Conservation (phyloP, 2,888 invertebrate species). For the Apomyelois bistriatella region DNA sequence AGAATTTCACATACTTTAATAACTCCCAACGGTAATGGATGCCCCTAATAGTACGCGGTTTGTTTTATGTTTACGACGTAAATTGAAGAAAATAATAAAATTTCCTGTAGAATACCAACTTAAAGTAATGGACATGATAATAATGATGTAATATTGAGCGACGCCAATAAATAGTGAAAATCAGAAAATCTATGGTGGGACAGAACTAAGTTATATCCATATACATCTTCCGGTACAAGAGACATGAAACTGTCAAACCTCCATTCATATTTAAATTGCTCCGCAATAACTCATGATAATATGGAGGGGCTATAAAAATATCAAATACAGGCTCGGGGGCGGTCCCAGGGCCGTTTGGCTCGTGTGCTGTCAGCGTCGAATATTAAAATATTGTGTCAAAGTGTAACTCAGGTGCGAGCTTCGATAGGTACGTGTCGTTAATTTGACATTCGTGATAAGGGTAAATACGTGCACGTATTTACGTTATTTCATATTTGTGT, state of each 20-base stretch:
- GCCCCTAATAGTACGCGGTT: constrained; percentile 25
- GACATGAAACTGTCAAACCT: constrained; percentile 60
- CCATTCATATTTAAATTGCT: constrained; percentile 69
- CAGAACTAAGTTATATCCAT: constrained; percentile 16
- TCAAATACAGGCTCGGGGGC: constrained; percentile 58
- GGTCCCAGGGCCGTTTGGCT: constrained; percentile 29
- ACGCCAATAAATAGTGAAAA: neutral
- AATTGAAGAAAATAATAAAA: constrained; percentile 4
- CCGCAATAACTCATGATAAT: constrained; percentile 70
- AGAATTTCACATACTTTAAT: constrained; percentile 45
- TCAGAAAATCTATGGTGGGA: neutral
- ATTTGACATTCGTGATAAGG: constrained; percentile 26
- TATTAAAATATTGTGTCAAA: constrained; percentile 59
- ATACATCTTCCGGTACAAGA: constrained; percentile 36
- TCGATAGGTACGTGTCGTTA: constrained; percentile 27
- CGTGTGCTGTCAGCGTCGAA: constrained; percentile 45
- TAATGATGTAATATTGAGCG: neutral
- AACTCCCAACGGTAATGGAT: constrained; percentile 30
- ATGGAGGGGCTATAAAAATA: constrained; percentile 70
- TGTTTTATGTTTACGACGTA: constrained; percentile 15
- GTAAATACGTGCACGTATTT: constrained; percentile 8
- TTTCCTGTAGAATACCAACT: neutral
- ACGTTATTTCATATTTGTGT: neutral
- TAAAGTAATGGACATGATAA: neutral
- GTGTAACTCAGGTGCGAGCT: constrained; percentile 35